Base-by-base conservation (phyloP, 1,140 invertebrate genomes). In the Drosophila parabipectinata region DNA sequence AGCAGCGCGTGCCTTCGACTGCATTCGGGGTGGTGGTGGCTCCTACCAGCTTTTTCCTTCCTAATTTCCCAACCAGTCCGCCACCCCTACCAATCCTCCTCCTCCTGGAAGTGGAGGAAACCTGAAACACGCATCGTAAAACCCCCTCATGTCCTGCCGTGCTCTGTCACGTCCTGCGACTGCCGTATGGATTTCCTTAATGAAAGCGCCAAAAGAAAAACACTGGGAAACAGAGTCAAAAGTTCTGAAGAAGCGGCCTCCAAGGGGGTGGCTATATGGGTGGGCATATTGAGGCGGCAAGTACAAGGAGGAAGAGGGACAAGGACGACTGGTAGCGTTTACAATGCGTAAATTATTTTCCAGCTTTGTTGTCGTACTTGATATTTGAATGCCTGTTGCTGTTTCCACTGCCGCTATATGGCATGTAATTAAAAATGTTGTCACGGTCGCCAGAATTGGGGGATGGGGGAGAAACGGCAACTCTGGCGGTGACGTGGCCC, bases 341-440 rank as follows among this genome's bases (percentile, higher is more conserved):
- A 73, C 72, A 77, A 64, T 77, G 71, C 57, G 76, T 84, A 72
- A 79, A 84, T 76, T 84, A 83, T 82, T 83, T 67, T 66, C 52
- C 52, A 47, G 59, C 66, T 73, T 79, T 79, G 56, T 72, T 78
- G 75, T 64, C 58, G 59, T 47, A 73, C 39, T 58, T 79, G 56
- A 61, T 67, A 68, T 64, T 74, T 82, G 77, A 74, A 82, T 75
- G 80, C 80, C 77, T 85, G 77, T 85, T 84, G 80, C 79, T 82
- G 63, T 24, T 64, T 9, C 18, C 28, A 28, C 55, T 58, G 21
- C 7, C 55, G 30, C 21, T 64, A 32, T 30, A 37, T 41, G 54
- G 58, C 76, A 72, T 79, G 66, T 79, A 84, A 83, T 84, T 84
- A 83, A 80, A 85, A 84, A 82, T 75, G 72, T 75, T 83, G 72